These are phyloP conservation scores for Rattus norvegicus DNA, from an alignment of 2,113 vertebrate species.

Conservation along the genomic window DNA sequence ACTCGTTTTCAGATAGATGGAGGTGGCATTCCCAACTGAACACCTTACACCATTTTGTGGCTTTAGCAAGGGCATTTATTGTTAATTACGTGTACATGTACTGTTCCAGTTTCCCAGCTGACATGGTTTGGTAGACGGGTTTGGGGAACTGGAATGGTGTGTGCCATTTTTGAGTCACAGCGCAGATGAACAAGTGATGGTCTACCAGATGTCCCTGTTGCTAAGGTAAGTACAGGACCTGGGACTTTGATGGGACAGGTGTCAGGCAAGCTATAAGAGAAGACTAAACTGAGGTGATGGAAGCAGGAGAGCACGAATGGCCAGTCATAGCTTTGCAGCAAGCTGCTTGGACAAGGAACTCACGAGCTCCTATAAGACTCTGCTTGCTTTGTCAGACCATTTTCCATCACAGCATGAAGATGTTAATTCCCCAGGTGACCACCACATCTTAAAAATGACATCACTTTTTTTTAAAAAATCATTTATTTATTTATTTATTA, in stretches of 20 bases:
- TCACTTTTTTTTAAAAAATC: not conserved
- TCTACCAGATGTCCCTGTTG: not conserved
- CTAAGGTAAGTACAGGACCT: not conserved
- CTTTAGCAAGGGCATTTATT: not conserved
- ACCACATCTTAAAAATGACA: not conserved
- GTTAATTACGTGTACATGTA: too few species aligned
- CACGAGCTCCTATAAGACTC: not conserved
- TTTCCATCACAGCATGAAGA: not conserved
- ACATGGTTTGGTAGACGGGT: too few species aligned
- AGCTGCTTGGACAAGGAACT: not conserved
- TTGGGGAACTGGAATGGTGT: rapidly evolving
- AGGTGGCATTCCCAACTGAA: not conserved
- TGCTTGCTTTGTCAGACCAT: not conserved
- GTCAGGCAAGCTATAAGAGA: not conserved
- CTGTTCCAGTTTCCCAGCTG: not conserved
- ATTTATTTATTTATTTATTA: too few species aligned
- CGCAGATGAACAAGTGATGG: not conserved
- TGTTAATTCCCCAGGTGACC: not conserved
- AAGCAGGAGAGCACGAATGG: not conserved
- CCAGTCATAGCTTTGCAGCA: not conserved
- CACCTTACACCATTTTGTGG: rapidly evolving
- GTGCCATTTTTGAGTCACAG: not conserved
- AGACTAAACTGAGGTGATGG: too few species aligned
- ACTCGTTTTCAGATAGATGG: too few species aligned
- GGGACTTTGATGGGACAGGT: not conserved